Base-by-base conservation (phyloP, 2,888 invertebrate genomes). In the Drosophila putrida region DNA sequence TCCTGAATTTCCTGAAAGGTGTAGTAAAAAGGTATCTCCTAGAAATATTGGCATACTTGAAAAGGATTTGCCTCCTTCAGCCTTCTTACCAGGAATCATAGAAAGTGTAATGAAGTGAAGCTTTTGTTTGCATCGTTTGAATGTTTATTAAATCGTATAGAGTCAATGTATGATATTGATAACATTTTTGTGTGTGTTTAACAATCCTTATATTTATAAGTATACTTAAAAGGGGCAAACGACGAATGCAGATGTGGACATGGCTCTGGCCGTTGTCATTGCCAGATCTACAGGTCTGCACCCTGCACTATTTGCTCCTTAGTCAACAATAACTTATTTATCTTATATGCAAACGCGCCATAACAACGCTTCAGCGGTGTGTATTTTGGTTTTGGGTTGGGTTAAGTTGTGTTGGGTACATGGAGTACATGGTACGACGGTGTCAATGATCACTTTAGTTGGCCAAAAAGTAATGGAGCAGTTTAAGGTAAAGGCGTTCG, bases 401-500 rank as follows among this genome's bases (percentile, higher is more conserved):
- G 11, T 33, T n/a, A n/a, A n/a, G n/a, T 31, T 31, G 5, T 31
- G 5, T 33, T 10, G 33, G 43, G 11, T 33, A 33, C 47, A 47
- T 33, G 33, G 4, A 49, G 49, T n/a, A n/a, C n/a, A n/a, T n/a
- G n/a, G n/a, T n/a, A 35, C 49, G 11, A 35, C 49, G 11, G 15
- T 20, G 20, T 49, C 49, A 11, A n/a, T 33, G 39, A n/a, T 20
- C 20, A 20, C 25, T 44, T 90, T 73, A 90, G 54, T 88, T 80
- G 63, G 88, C 63, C 71, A 90, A 49, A 78, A 88, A 84, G 62
- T 91, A 88, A 62, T 86, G 76, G 49, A 91, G 47, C 13, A 90
- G 75, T 76, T 88, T 90, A 27, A 81, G 71, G 76, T 90, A 91
- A 64, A 90, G 79, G 71, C 88, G 90, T 58, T 89, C 85, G 64